Evolutionary conservation across 2,113 vertebrate species (phyloP).

Genomic region (Chamaea fasciata): DNA sequence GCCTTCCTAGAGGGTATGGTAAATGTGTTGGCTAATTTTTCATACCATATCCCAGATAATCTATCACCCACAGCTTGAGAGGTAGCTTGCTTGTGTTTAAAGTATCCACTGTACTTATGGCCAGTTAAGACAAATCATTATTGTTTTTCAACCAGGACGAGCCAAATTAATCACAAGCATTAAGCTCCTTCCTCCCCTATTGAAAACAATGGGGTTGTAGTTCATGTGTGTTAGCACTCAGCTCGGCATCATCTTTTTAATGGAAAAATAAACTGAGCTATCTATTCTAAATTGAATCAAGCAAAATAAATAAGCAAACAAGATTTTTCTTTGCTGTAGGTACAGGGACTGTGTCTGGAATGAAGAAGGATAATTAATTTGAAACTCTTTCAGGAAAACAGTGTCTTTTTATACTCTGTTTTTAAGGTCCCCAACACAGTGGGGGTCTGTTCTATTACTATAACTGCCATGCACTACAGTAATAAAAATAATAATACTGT

Average conservation of each 20-base stretch:
- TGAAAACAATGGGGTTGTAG: conserved; percentile 12
- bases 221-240: conserved; percentile 23
- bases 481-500: conserved; percentile 16
- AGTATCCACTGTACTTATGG: neutral
- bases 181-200: neutral
- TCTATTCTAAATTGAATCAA: conserved; percentile 32
- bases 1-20: conserved; percentile 24
- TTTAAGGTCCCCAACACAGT: neutral
- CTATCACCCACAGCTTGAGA: conserved; percentile 15
- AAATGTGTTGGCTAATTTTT: conserved; percentile 48
- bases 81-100: conserved; percentile 29
- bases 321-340: conserved; percentile 56
- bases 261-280: conserved; percentile 48
- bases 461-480: neutral
- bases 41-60: conserved; percentile 32
- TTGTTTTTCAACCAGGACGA: conserved; percentile 14
- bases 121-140: neutral
- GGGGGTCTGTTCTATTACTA: neutral
- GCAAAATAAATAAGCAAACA: conserved; percentile 57
- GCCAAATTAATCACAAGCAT: conserved; percentile 35
- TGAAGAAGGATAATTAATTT: conserved; percentile 17
- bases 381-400: neutral
- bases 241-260: conserved; percentile 40
- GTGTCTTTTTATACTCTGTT: neutral
- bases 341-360: neutral